Evolutionary conservation across 2,888 invertebrate species (phyloP), one percentile per base, ranked within the genome.

Genomic region (Vandiemenella viatica): DNA sequence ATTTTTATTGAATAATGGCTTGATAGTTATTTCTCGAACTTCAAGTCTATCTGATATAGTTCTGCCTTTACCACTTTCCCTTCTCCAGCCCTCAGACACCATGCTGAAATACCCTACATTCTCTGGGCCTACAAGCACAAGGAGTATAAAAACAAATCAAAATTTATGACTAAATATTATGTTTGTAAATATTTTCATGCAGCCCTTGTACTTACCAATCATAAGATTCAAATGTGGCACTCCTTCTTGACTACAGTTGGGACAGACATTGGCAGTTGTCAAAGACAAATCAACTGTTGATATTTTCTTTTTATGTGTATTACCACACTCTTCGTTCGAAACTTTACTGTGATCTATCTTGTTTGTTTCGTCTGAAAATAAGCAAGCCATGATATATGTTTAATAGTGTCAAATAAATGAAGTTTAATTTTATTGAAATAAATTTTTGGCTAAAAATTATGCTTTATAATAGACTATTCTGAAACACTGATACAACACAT

Each of bases 31-130:
- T 48, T 79, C 75, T 59, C 81, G 75, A 0, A 77, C 81, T 54
- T 74, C 67, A 38, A 83, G 66, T 6, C 63, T 60, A 52, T 75
- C 67, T 18, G 65, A 57, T n/a, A 64, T 56, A 23, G 67, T 58
- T 26, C 65, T 63, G 50, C 64, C 60, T 26, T 69, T 63, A 1
- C 72, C 71, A 22, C 71, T 73, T 38, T 76, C 65, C 37, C 76
- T 65, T 53, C 67, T 68, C 77, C 80, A 83, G 20, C 83, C 83
- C 62, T 83, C 78, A 1, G 68, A 64, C 0, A 84, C 72, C 63
- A 82, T 83, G 52, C 76, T 73, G 5, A 69, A 62, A 56, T 82
- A 82, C 49, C 73, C 69, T 19, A 79, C 67, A 20, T 65, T 60
- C 62, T 66, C 64, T 44, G 78, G 80, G 41, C 67, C 68, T 68